Base-by-base conservation (phyloP, 2,797 vertebrate genomes). In the Rhinatrema bivittatum region DNA sequence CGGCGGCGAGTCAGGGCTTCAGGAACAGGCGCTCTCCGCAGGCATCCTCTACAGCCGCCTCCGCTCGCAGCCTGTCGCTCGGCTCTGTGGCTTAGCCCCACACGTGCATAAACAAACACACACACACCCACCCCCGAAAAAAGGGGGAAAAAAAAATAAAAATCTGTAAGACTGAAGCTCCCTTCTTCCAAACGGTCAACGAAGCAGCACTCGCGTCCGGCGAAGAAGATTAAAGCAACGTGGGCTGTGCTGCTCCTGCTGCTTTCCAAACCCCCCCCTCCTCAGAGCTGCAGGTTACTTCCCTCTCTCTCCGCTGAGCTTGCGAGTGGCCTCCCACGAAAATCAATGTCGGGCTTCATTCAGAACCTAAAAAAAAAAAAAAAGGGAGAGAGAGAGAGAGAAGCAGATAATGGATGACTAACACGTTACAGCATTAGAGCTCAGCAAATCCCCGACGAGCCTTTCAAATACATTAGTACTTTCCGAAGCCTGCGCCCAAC, bases 301-400 rank as follows among this genome's bases (percentile, higher is more conserved):
- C 60, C 56, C 55, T 46, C 51, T 37, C 40, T 41, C 46, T 57
- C 28, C 46, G 36, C 52, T 48, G 16, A 29, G 20, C 46, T n/a
- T 44, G 54, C 20, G 49, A 66, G 46, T 25, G 35, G 36, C 50
- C 68, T 62, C 47, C 20, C 25, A 28, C 56, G 50, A 56, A 39
- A 56, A 43, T 14, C 42, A 51, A 56, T 48, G 11, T 68, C 66
- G 53, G 52, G 68, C 76, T 84, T 79, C 68, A 56, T 76, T 76
- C 68, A 68, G 62, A 75, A 81, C 68, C 86, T 89, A 77, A 45
- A 71, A 76, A n/a, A n/a, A n/a, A n/a, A n/a, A n/a, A n/a, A n/a
- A n/a, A n/a, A n/a, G n/a, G n/a, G n/a, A n/a, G n/a, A n/a, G n/a
- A n/a, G n/a, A n/a, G n/a, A 83, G 79, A 84, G 9, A 87, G 72